Conservation (phyloP, 2,113 vertebrate genomes). For the Periophthalmus modestus region DNA sequence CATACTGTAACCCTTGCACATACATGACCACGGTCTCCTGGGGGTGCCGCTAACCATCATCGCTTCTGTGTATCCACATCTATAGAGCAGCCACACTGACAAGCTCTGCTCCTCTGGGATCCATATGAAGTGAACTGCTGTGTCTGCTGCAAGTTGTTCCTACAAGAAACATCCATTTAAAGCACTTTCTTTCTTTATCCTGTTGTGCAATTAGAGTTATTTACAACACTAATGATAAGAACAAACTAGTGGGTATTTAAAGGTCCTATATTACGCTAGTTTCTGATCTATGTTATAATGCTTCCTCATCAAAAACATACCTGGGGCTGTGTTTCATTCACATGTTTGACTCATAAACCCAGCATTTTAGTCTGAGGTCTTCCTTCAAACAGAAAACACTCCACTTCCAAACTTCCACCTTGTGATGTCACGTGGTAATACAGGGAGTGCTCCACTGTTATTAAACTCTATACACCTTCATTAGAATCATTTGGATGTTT, state of each 20-base stretch:
- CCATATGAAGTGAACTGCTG: slow-evolving; percentile 27
- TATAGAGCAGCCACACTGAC: background rate
- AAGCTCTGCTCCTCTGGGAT: slow-evolving; percentile 24
- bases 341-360: too few relatives aligned
- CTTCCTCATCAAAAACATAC: too few relatives aligned
- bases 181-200: background rate
- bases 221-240: background rate
- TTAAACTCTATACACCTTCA: too few relatives aligned
- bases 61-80: slow-evolving; percentile 17
- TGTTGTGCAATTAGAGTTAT: background rate
- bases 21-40: slow-evolving; percentile 7
- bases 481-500: too few relatives aligned
- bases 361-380: too few relatives aligned
- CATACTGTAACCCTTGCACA: background rate
- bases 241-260: background rate
- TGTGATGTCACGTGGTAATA: too few relatives aligned
- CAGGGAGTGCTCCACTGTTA: too few relatives aligned
- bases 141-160: slow-evolving; percentile 13
- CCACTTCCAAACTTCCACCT: too few relatives aligned
- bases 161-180: background rate
- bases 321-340: too few relatives aligned
- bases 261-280: too few relatives aligned
- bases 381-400: too few relatives aligned
- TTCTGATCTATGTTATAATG: too few relatives aligned
- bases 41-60: slow-evolving; percentile 21